Conservation (phyloP, 2,888 invertebrate genomes). For the Tupiocoris notatus region DNA sequence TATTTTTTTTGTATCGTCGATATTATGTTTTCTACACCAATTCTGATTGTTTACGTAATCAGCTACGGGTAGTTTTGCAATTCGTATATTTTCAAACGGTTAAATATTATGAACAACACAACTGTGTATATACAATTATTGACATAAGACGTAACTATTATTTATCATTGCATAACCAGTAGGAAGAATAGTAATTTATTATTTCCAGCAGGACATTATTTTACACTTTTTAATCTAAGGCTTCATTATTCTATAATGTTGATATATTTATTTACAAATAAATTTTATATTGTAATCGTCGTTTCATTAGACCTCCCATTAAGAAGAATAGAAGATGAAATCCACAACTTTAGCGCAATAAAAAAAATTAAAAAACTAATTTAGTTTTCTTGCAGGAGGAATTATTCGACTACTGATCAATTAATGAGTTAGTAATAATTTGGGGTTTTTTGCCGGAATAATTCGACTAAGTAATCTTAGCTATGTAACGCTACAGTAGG, state of each 20-base stretch:
- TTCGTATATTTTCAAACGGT: too few species aligned
- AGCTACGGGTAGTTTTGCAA: slow-evolving; percentile 40
- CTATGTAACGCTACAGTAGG: too few species aligned
- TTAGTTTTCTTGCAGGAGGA: too few species aligned
- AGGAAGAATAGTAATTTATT: slow-evolving; percentile 37
- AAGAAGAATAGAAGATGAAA: too few species aligned
- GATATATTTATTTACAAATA: slow-evolving; percentile 42
- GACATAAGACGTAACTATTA: slow-evolving; percentile 8
- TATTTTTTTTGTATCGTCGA: slow-evolving; percentile 8
- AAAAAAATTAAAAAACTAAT: too few species aligned
- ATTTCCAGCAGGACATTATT: slow-evolving; percentile 24
- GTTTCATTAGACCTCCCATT: too few species aligned
- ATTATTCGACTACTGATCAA: too few species aligned
- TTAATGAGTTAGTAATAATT: too few species aligned
- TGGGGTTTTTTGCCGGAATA: too few species aligned
- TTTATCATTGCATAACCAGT: slow-evolving; percentile 33
- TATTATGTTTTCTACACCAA: slow-evolving; percentile 19
- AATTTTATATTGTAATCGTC: slow-evolving; percentile 40
- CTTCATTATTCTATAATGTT: slow-evolving; percentile 35
- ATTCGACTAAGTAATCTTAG: too few species aligned
- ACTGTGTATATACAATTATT: slow-evolving; percentile 20
- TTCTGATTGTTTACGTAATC: slow-evolving; percentile 26
- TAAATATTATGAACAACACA: slow-evolving; percentile 11
- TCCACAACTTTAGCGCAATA: too few species aligned
- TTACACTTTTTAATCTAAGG: slow-evolving; percentile 26